Evolutionary conservation across 2,797 vertebrate genomes (phyloP).

Genomic region (Sebastes taczanowskii): DNA sequence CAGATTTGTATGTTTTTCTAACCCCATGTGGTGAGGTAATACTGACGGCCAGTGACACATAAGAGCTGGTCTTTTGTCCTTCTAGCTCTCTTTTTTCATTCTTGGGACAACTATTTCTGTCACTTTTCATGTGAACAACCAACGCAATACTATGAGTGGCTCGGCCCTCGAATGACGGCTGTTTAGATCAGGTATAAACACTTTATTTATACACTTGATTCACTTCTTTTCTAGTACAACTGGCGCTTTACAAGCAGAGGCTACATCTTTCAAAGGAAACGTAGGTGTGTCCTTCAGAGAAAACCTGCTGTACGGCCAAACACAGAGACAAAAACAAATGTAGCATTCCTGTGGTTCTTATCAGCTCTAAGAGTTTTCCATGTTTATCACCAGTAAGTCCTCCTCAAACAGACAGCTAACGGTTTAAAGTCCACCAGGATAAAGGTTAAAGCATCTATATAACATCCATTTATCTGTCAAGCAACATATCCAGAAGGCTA

Average conservation of each 20-base stretch:
- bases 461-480: background rate
- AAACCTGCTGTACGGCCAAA: too few relatives aligned
- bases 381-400: background rate
- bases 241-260: too few relatives aligned
- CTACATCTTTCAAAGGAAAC: too few relatives aligned
- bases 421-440: background rate
- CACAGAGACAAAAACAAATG: background rate
- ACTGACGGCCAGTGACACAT: background rate
- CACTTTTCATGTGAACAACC: background rate
- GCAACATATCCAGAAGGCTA: background rate
- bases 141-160: background rate
- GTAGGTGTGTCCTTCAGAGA: too few relatives aligned
- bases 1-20: background rate
- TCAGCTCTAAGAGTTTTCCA: background rate
- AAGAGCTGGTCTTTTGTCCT: background rate
- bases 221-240: background rate
- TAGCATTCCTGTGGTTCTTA: background rate
- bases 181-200: background rate
- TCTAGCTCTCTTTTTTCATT: background rate
- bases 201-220: background rate
- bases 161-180: background rate
- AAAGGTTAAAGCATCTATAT: background rate
- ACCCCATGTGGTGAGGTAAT: background rate
- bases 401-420: background rate
- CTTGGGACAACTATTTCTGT: background rate